phyloP scores from a whole-genome alignment of 1,140 invertebrate genomes.

The Drosophila repleta region DNA sequence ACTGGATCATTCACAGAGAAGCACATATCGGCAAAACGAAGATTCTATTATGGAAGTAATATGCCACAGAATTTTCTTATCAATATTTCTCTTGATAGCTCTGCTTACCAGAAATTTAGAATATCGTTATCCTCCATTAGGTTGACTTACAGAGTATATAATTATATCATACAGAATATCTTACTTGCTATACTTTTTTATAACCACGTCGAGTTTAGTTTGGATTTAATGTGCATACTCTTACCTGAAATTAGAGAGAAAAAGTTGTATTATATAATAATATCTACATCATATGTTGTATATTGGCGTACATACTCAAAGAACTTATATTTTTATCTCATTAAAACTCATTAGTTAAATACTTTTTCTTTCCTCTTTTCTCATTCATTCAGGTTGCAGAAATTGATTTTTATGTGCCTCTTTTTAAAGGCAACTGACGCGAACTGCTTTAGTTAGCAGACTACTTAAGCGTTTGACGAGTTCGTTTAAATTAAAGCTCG shows the following conservation, averaged over 20 bases:
- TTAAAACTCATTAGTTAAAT: conserved; percentile 7
- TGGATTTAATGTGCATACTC: not conserved
- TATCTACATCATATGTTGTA: not conserved
- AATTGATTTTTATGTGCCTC: conserved; percentile 4
- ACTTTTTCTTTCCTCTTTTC: not conserved
- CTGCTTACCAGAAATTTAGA: too few relatives aligned
- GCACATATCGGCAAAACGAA: too few relatives aligned
- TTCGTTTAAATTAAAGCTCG: conserved; percentile 42
- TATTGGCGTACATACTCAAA: not conserved
- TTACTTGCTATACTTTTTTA: conserved; percentile 11
- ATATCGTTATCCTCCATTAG: too few relatives aligned
- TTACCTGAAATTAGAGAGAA: conserved; percentile 40
- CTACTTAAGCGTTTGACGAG: conserved; percentile 28
- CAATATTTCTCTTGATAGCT: too few relatives aligned
- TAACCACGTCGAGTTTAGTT: not conserved
- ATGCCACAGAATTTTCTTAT: too few relatives aligned
- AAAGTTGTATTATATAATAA: not conserved
- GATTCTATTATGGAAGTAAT: too few relatives aligned
- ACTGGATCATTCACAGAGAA: too few relatives aligned
- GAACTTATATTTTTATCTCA: not conserved
- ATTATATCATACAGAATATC: not conserved
- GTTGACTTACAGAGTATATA: too few relatives aligned
- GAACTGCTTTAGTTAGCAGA: conserved; percentile 22
- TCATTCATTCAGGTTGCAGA: conserved; percentile 13
- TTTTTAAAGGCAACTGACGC: conserved; percentile 10